phyloP scores from a whole-genome alignment of 1,140 invertebrate species.

The Trialeurodes vaporariorum region DNA sequence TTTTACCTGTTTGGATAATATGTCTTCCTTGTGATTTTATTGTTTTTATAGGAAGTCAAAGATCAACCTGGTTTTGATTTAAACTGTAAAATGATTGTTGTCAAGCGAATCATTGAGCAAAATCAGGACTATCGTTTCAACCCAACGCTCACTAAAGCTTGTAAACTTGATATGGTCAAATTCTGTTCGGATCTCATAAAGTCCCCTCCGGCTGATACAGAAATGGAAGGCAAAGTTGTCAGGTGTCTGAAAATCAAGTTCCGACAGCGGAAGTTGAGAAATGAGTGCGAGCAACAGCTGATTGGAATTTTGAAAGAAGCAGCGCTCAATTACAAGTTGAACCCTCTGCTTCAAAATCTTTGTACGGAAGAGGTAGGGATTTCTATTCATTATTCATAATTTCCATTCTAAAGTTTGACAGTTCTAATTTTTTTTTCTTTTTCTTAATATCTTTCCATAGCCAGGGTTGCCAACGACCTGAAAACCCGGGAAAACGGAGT shows the following conservation, averaged over 20 bases:
- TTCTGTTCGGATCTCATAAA: conserved; percentile 45
- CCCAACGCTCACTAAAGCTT: conserved; percentile 66
- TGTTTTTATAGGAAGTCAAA: conserved; percentile 42
- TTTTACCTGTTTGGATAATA: no score
- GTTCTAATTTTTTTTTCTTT: no score
- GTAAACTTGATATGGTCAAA: conserved; percentile 57
- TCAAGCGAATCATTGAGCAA: conserved; percentile 83
- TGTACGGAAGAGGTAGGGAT: conserved; percentile 53
- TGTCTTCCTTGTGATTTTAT: no score
- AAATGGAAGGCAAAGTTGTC: conserved; percentile 45
- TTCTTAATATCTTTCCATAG: no score
- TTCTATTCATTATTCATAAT: no score
- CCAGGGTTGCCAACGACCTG: no score
- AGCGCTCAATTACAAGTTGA: conserved; percentile 73
- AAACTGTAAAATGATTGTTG: conserved; percentile 72
- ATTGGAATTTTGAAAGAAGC: conserved; percentile 69
- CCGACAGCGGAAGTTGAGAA: conserved; percentile 52
- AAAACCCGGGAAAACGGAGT: no score
- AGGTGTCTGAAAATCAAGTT: conserved; percentile 47
- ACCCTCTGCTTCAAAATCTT: conserved; percentile 64
- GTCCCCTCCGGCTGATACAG: conserved; percentile 38
- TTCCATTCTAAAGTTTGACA: no score
- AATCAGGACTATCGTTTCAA: conserved; percentile 88
- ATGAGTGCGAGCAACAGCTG: conserved; percentile 71
- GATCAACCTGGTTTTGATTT: conserved; percentile 71